Evolutionary conservation across 2,113 vertebrate species (phyloP).

Genomic region (Sylvilagus bachmani): DNA sequence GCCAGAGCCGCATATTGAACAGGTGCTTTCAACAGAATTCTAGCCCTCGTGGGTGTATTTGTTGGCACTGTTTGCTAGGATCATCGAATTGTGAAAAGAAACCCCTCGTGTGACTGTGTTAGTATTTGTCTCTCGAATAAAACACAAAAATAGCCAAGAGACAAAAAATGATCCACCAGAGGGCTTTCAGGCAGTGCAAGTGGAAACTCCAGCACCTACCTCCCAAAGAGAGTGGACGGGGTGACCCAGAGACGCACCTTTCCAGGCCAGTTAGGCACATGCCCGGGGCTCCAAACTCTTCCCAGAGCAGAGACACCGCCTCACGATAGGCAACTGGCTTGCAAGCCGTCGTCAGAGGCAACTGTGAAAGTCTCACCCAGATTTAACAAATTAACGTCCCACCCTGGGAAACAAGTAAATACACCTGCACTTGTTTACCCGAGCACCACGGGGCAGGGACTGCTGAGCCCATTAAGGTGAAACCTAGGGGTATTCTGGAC

Average conservation of each 20-base stretch:
- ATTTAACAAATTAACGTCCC: background rate
- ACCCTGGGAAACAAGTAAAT: background rate
- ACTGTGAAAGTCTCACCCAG: background rate
- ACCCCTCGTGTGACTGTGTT: background rate
- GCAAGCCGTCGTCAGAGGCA: background rate
- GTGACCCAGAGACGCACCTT: too few relatives aligned
- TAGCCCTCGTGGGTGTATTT: background rate
- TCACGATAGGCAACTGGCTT: background rate
- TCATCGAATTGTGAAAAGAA: background rate
- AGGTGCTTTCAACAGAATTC: background rate
- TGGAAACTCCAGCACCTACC: background rate
- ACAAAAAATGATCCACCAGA: background rate
- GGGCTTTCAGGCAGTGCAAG: rapidly evolving
- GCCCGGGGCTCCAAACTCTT: background rate
- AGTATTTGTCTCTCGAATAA: constrained; percentile 22
- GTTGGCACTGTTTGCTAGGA: background rate
- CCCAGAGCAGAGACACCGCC: background rate
- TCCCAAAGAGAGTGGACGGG: background rate
- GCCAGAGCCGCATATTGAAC: background rate
- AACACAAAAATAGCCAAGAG: background rate
- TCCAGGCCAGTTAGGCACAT: background rate
- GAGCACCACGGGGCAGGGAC: background rate
- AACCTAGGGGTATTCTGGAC: background rate
- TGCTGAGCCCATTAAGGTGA: background rate
- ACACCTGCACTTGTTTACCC: background rate